Conservation (phyloP, 2,113 vertebrate genomes). For the Salvelinus fontinalis region DNA sequence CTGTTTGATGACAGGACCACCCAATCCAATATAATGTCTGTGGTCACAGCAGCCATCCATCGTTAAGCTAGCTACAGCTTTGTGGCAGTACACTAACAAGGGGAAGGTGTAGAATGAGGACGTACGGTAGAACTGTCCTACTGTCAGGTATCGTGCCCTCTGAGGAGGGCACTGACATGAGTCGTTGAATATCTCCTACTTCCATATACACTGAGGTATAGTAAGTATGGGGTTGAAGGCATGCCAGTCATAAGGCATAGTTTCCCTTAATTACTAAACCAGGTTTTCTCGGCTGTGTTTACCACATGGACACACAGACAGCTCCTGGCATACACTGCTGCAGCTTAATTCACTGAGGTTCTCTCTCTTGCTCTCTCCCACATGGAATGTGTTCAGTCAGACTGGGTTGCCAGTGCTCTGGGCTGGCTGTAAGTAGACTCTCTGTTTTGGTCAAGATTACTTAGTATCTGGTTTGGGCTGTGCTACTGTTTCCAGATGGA, state of each 20-base stretch:
- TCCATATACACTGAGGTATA: not conserved
- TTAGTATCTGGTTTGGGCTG: constrained; percentile 36
- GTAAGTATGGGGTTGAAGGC: not conserved
- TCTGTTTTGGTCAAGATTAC: constrained; percentile 35
- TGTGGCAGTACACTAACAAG: not conserved
- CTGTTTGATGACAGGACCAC: constrained; percentile 16
- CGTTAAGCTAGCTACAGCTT: constrained; percentile 1
- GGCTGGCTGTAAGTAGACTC: not conserved
- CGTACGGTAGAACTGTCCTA: not conserved
- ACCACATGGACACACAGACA: not conserved
- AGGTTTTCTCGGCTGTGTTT: not conserved
- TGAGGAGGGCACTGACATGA: too few species aligned
- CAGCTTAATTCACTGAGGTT: not conserved
- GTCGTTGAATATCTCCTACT: not conserved
- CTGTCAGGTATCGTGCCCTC: not conserved
- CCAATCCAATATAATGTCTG: constrained; percentile 6
- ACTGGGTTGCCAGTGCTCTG: not conserved
- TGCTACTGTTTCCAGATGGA: constrained; percentile 34
- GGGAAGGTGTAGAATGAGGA: not conserved
- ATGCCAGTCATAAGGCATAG: not conserved
- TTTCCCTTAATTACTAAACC: not conserved
- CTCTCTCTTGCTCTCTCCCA: not conserved
- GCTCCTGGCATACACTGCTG: not conserved
- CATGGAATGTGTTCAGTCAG: not conserved
- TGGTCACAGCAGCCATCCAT: not conserved